A percentile compares a stretch with the other conserved stretches of the same genome.
phyloP scores from a whole-genome alignment of 2,888 invertebrate species.

The Amblyjoppa proteus region DNA sequence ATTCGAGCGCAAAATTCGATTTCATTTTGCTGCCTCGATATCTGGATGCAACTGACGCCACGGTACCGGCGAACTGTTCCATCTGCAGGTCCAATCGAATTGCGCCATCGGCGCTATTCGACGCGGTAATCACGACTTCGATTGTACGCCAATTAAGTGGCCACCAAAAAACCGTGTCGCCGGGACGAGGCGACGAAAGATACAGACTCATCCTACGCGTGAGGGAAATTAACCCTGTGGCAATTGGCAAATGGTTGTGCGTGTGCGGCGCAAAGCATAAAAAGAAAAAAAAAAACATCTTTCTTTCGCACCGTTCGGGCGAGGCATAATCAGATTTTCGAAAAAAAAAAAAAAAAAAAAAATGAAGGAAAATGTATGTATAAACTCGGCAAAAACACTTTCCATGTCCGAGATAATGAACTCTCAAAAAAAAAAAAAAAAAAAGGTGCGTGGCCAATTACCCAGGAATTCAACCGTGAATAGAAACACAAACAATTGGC shows the following conservation, averaged over 20 bases:
- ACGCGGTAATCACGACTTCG: slow-evolving; percentile 60
- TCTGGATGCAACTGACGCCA: slow-evolving; percentile 53
- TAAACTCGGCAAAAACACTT: too few relatives aligned
- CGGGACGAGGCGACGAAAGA: neutral
- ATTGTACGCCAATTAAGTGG: slow-evolving; percentile 58
- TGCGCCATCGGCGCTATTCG: slow-evolving; percentile 58
- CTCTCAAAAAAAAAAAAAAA: too few relatives aligned
- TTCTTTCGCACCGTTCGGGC: too few relatives aligned
- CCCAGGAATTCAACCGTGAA: too few relatives aligned
- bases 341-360: too few relatives aligned
- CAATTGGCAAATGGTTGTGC: neutral
- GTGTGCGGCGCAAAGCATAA: neutral
- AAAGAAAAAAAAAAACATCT: neutral
- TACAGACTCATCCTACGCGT: neutral
- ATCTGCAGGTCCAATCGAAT: slow-evolving; percentile 60
- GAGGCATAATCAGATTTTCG: too few relatives aligned
- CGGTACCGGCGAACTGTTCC: slow-evolving; percentile 33
- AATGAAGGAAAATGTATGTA: too few relatives aligned
- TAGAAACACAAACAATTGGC: too few relatives aligned
- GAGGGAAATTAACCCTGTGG: neutral
- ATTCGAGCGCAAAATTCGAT: slow-evolving; percentile 67
- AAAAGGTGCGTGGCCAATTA: too few relatives aligned
- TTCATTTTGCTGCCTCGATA: slow-evolving; percentile 64
- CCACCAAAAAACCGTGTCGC: slow-evolving; percentile 10
- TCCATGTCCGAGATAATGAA: too few relatives aligned